Evolutionary conservation across 2,113 vertebrate genomes (phyloP).

Genomic region (Halichoerus grypus): DNA sequence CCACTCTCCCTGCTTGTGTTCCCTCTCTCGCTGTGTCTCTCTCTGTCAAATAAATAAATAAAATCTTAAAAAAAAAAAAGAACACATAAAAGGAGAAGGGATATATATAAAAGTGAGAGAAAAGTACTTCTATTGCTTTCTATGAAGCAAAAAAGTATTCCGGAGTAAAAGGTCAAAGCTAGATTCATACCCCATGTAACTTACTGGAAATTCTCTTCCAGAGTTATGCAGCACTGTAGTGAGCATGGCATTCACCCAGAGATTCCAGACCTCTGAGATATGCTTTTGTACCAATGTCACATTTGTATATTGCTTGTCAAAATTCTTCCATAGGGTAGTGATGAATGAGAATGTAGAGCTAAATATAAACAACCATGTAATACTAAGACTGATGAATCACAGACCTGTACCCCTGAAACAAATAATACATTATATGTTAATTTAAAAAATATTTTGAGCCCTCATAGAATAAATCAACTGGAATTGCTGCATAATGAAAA

Average conservation of each 20-base stretch:
- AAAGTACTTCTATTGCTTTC: neutral
- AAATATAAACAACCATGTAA: constrained; percentile 51
- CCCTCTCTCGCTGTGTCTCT: no score
- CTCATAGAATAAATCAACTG: no score
- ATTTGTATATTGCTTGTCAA: neutral
- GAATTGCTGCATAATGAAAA: no score
- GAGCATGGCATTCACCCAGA: neutral
- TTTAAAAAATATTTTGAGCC: no score
- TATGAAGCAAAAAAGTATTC: neutral
- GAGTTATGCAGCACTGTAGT: neutral
- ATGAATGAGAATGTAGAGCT: constrained; percentile 51
- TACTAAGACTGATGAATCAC: neutral
- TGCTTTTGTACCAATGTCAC: constrained; percentile 24
- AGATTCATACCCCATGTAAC: neutral
- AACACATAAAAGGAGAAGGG: neutral
- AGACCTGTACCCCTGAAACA: no score
- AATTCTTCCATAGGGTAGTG: constrained; percentile 44
- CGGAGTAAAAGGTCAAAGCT: neutral
- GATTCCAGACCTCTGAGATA: constrained; percentile 57
- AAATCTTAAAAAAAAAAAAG: neutral
- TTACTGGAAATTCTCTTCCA: neutral
- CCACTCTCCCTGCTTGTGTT: no score
- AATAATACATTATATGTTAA: no score
- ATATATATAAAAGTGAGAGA: neutral
- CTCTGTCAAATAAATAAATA: no score